Evolutionary conservation across 2,797 vertebrate genomes (phyloP).

Genomic region (Tenualosa ilisha): DNA sequence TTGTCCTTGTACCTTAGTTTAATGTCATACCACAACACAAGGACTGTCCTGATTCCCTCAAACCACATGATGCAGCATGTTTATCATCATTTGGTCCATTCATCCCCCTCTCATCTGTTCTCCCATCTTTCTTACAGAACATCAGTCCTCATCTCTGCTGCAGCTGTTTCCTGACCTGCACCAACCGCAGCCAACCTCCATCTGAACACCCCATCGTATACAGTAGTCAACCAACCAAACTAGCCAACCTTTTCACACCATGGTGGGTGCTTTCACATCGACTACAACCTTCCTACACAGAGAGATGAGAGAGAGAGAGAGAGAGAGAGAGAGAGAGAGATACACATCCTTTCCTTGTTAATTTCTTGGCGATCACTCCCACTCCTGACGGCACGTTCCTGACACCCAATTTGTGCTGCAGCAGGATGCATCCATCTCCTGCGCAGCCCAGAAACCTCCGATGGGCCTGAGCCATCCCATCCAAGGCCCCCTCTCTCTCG

Average conservation of each 20-base stretch:
- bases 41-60: neutral
- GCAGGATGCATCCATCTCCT: conserved; percentile 69
- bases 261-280: neutral
- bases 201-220: neutral
- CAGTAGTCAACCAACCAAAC: neutral
- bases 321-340: neutral
- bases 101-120: neutral
- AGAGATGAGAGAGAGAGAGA: no score
- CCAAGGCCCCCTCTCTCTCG: neutral
- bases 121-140: neutral
- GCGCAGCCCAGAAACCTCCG: conserved; percentile 39
- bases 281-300: neutral
- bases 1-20: neutral
- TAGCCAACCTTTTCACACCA: neutral
- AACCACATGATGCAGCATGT: neutral
- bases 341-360: neutral
- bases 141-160: neutral
- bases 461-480: neutral
- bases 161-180: neutral
- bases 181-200: neutral
- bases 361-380: conserved; percentile 21
- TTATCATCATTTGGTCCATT: neutral
- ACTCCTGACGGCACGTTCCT: conserved; percentile 58
- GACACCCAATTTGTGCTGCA: conserved; percentile 70
- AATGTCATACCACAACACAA: neutral